Base-by-base conservation (phyloP, 37 sponge, comb jelly and placozoan genomes). In the Axinella damicornis region DNA sequence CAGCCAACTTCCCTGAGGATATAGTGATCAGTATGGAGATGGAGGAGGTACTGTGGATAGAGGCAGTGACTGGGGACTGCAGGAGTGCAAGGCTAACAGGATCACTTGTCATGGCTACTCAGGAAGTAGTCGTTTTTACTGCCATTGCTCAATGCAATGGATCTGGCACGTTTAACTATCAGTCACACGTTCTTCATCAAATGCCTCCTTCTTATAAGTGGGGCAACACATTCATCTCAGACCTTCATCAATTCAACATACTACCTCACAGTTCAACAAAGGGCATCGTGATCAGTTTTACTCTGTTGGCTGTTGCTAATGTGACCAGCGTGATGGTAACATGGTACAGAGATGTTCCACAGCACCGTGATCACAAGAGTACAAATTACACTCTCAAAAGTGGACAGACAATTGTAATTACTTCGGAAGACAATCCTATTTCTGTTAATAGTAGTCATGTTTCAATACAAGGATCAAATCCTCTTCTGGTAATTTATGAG, bases 141-240 rank as follows among this genome's bases (percentile, higher is more conserved):
- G 61, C 59, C 40, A 20, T 14, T 32, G 64, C 41, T 27, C 33
- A 39, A 16, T 59, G 62, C 41, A 38, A 36, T 63, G 35, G n/a
- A 4, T 5, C 46, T 12, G n/a, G 9, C 5, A 21, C 39, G 22
- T 62, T 77, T 21, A 77, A 22, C n/a, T 77, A 77, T 36, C 5
- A 75, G 9, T 77, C 78, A 19, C 78, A 77, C 13, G 16, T 77
- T 20, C 39, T 62, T 35, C 78, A 77, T 63, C 64, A 77, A 25
- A 77, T 77, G 65, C 78, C 78, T 14, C 46, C 33, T 34, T 20
- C 16, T 19, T 32, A 18, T 38, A 18, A 62, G 25, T 77, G 65
- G 63, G 78, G 78, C 1, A 61, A 34, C 4, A 61, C 24, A 21
- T 77, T 61, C 27, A 77, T 77, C 22, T 1, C 61, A 1, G 63